A percentile compares a stretch with the other conserved stretches of the same genome.
phyloP scores from a whole-genome alignment of 2,797 vertebrate species.

The Erithacus rubecula region DNA sequence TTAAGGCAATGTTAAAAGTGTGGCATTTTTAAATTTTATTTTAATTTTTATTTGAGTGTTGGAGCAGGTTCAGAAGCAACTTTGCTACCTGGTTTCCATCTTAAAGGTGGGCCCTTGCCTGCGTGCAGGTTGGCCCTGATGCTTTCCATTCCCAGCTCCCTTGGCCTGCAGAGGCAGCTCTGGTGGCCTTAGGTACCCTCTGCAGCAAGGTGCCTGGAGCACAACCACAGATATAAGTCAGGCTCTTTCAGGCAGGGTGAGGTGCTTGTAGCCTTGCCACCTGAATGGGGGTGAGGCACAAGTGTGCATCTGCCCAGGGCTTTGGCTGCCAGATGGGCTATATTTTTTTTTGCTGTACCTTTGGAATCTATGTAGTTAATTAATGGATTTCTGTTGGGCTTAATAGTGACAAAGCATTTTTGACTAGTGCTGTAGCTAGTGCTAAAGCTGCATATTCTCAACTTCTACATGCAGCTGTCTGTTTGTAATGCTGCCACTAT shows the following conservation, averaged over 20 bases:
- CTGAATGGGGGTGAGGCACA: neutral
- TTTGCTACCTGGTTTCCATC: neutral
- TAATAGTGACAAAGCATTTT: neutral
- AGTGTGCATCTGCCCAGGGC: neutral
- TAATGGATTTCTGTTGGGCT: neutral
- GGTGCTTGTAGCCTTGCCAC: neutral
- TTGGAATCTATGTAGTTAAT: neutral
- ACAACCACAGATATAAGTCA: rapidly evolving
- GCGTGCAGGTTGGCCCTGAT: rapidly evolving
- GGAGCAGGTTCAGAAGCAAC: neutral
- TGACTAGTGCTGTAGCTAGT: neutral
- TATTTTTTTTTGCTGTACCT: neutral
- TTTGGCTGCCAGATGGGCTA: neutral
- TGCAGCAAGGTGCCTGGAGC: neutral
- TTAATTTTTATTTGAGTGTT: neutral
- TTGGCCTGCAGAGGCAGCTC: neutral
- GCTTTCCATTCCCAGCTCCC: neutral
- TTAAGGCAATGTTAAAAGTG: neutral
- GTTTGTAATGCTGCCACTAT: neutral
- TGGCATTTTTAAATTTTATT: too few relatives aligned
- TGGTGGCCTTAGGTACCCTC: neutral
- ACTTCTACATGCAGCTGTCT: neutral
- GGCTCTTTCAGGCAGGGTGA: neutral
- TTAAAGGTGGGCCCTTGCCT: neutral
- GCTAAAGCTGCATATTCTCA: neutral